A percentile compares a stretch with the other conserved stretches of the same genome.
phyloP scores from a whole-genome alignment of 2,797 vertebrate species.

The Chelmon rostratus region DNA sequence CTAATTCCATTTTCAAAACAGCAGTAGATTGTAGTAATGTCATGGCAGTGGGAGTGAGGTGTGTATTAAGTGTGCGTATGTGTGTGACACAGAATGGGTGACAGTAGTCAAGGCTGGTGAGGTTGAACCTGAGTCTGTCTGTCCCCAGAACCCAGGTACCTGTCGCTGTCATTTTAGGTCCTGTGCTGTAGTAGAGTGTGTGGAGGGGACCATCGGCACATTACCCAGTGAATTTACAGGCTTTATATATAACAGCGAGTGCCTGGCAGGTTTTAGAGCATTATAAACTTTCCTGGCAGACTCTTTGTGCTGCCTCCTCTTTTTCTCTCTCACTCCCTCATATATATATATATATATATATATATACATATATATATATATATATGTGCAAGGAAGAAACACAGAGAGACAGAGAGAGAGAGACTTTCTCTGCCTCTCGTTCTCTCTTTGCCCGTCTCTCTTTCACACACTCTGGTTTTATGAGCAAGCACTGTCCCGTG shows the following conservation, averaged over 20 bases:
- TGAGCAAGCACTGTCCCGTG: conserved; percentile 62
- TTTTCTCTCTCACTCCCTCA: conserved; percentile 15
- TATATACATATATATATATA: too few species aligned
- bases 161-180: conserved; percentile 38
- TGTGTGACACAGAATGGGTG: conserved; percentile 57
- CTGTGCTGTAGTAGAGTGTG: conserved; percentile 29
- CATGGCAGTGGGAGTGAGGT: conserved; percentile 32
- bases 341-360: too few species aligned
- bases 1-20: not conserved
- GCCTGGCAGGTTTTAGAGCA: conserved; percentile 82
- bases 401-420: conserved; percentile 12
- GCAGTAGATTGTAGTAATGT: conserved; percentile 22
- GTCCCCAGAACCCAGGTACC: conserved; percentile 21
- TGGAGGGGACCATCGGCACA: conserved; percentile 61
- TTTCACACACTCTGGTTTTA: conserved; percentile 72
- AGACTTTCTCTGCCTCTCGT: conserved; percentile 55
- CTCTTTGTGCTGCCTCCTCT: conserved; percentile 64
- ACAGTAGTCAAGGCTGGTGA: conserved; percentile 66
- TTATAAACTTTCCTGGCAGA: conserved; percentile 85
- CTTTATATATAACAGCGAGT: conserved; percentile 79
- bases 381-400: conserved; percentile 29
- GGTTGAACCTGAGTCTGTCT: conserved; percentile 39
- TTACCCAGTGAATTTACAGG: conserved; percentile 82
- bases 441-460: conserved; percentile 56
- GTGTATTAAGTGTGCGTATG: conserved; percentile 19